A percentile compares a stretch with the other conserved stretches of the same genome.
These are phyloP conservation scores for Orthosia gothica DNA, from an alignment of 2,888 invertebrate species.

Conservation along the genomic window DNA sequence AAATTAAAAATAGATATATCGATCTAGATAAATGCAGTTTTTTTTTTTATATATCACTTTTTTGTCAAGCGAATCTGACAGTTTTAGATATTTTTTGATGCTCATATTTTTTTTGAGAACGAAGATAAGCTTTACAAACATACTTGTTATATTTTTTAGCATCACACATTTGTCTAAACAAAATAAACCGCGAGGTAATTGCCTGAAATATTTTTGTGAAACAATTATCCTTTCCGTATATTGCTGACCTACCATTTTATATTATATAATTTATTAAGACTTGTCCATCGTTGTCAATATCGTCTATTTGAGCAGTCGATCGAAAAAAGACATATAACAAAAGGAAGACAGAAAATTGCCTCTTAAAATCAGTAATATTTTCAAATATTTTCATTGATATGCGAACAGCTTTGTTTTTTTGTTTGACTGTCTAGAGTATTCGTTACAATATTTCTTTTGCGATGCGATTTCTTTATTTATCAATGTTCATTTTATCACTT, in stretches of 20 bases:
- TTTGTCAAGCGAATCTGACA: background rate
- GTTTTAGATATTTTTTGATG: background rate
- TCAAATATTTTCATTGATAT: conserved; percentile 31
- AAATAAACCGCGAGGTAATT: conserved; percentile 47
- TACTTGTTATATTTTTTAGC: background rate
- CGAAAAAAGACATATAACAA: conserved; percentile 24
- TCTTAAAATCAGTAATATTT: conserved; percentile 20
- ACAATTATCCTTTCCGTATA: conserved; percentile 50
- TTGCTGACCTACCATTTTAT: conserved; percentile 42
- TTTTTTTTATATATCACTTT: no score
- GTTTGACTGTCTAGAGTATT: background rate
- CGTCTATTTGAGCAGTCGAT: conserved; percentile 27
- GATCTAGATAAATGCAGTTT: background rate
- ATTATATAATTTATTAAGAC: conserved; percentile 50
- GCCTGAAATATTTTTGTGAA: conserved; percentile 30
- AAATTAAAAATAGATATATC: background rate
- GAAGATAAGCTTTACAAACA: background rate
- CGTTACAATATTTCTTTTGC: background rate
- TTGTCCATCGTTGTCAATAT: conserved; percentile 36
- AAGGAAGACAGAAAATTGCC: conserved; percentile 30
- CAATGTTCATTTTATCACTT: background rate
- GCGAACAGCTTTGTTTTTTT: conserved; percentile 2
- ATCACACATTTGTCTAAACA: conserved; percentile 10
- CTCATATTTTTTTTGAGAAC: background rate
- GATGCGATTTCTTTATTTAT: background rate